Percentiles rank a stretch among this genome's conserved stretches.
phyloP scores from a whole-genome alignment of 2,797 vertebrate genomes.

The Trematomus bernacchii region DNA sequence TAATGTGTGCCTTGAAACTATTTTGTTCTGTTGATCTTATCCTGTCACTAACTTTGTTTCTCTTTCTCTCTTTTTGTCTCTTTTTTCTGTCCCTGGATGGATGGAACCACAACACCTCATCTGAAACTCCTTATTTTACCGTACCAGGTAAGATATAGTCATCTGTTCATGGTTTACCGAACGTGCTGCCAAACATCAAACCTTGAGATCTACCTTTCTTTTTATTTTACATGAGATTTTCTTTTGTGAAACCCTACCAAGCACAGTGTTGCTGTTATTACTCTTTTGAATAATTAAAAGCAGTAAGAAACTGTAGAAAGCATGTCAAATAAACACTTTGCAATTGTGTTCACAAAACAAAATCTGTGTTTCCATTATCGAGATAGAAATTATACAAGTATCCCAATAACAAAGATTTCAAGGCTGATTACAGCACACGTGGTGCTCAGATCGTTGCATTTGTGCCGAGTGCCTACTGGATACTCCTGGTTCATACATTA shows the following conservation, averaged over 20 bases:
- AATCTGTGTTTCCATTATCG: neutral
- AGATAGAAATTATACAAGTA: slow-evolving; percentile 29
- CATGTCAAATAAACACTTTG: neutral
- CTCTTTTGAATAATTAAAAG: neutral
- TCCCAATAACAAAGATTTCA: neutral
- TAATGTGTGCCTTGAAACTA: slow-evolving; percentile 15
- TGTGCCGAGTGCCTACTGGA: neutral
- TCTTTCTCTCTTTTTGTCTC: slow-evolving; percentile 4
- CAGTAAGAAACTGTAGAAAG: too few species aligned
- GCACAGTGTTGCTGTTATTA: neutral
- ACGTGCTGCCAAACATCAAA: neutral
- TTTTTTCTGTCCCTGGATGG: slow-evolving; percentile 13
- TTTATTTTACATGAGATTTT: neutral
- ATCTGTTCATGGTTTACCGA: neutral
- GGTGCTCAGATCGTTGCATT: slow-evolving; percentile 22
- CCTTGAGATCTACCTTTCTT: neutral
- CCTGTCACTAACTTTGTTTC: slow-evolving; percentile 39
- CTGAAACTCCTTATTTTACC: slow-evolving; percentile 9
- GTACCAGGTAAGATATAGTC: slow-evolving; percentile 64
- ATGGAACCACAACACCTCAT: slow-evolving; percentile 43
- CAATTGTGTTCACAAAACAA: slow-evolving; percentile 16
- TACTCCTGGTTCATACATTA: slow-evolving; percentile 3
- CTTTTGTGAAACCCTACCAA: neutral
- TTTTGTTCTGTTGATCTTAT: neutral
- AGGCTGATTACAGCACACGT: neutral